phyloP scores from a whole-genome alignment of 92 coral and sea anemone genomes.

The Actinostola sp. region DNA sequence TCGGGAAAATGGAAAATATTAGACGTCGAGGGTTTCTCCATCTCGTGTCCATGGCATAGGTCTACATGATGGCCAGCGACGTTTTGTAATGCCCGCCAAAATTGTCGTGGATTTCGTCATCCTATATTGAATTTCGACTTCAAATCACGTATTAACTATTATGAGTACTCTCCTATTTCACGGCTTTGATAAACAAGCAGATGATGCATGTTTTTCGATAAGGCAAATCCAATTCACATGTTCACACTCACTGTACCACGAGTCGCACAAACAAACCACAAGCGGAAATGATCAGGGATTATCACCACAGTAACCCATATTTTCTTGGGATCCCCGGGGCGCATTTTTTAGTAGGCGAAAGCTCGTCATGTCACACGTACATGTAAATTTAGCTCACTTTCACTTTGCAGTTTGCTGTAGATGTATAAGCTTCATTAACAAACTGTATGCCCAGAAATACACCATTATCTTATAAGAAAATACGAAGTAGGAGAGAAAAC shows the following conservation, averaged over 20 bases:
- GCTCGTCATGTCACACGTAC: no score
- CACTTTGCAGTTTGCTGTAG: no score
- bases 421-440: no score
- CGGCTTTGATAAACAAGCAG: neutral
- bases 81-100: neutral
- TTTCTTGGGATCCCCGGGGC: neutral
- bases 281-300: neutral
- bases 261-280: neutral
- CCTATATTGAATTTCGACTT: neutral
- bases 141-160: constrained; percentile 6
- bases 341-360: constrained; percentile 11
- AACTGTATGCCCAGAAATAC: no score
- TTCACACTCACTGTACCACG: no score
- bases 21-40: neutral
- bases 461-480: no score
- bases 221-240: no score
- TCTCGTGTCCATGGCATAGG: no score
- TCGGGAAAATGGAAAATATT: neutral
- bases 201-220: no score
- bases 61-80: neutral
- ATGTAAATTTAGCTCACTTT: no score
- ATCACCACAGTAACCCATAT: constrained; percentile 4
- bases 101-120: neutral
- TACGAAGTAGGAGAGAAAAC: no score
- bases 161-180: neutral